Evolutionary conservation across 1,140 invertebrate species (phyloP).

Genomic region (Hydropsyche tenuis): DNA sequence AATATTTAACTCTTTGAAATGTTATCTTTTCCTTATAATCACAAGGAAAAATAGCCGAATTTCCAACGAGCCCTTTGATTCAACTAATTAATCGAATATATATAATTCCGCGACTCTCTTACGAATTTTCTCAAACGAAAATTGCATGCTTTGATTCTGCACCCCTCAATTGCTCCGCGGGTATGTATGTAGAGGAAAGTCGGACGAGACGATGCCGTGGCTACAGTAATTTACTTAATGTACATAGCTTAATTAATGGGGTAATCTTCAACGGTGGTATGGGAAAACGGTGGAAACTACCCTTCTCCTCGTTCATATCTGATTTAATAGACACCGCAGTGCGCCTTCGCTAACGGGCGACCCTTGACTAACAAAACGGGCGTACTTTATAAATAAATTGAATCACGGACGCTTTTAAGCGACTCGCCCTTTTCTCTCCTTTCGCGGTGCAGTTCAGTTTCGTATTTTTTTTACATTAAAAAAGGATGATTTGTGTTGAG

Average conservation of each 20-base stretch:
- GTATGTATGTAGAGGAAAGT: too few species aligned
- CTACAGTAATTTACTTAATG: conserved; percentile 17
- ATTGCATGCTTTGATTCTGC: too few species aligned
- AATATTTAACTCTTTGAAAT: too few species aligned
- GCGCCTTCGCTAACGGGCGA: background rate
- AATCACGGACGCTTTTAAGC: background rate
- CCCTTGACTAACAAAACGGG: too few species aligned
- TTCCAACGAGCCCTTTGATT: too few species aligned
- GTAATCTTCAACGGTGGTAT: background rate
- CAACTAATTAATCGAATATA: too few species aligned
- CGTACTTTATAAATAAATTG: background rate
- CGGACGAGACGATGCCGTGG: background rate
- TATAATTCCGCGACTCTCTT: too few species aligned
- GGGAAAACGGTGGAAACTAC: background rate
- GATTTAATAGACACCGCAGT: conserved; percentile 16
- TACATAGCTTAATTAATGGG: conserved; percentile 14
- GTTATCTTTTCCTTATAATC: too few species aligned
- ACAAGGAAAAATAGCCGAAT: too few species aligned
- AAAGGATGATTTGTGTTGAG: too few species aligned
- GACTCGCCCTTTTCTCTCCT: conserved; percentile 3
- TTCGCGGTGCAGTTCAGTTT: background rate
- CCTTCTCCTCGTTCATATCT: background rate
- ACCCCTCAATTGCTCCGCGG: too few species aligned
- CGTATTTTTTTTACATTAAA: background rate
- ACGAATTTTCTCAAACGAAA: too few species aligned